Evolutionary conservation across 1,140 invertebrate species (phyloP), one percentile per base, ranked within the genome.

Genomic region (Aricia agestis): DNA sequence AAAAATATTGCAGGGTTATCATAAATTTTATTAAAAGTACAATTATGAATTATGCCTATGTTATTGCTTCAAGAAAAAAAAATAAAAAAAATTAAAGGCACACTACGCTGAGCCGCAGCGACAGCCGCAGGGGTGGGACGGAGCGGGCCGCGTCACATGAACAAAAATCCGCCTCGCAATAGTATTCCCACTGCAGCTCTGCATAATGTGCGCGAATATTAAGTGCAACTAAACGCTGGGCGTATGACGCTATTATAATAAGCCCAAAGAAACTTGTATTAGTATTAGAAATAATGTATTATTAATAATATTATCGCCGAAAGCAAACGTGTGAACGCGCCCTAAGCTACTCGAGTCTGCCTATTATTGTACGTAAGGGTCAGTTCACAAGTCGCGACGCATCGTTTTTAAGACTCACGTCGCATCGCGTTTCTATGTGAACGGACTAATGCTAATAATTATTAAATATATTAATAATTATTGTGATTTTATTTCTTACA

Each of bases 261-360:
- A 52, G 45, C 45, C 45, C 45, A 52, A 52, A 52, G 45, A 52
- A 52, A 52, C 45, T 13, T 9, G 36, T 7, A 7, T 13, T 52
- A 52, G 45, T 52, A 52, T 13, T 52, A 15, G 11, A 52, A 15
- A 52, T 52, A 52, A 52, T 52, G 13, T 52, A 45, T 45, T 45
- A 45, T 45, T 9, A 52, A 13, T 52, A 52, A 10, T 52, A 63
- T 63, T 63, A 18, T 19, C 11, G 5, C 18, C 3, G 18, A 11
- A 17, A 58, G 68, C 68, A 7, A 41, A 42, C 72, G 78, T 82
- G 78, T 78, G 76, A 61, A 69, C 70, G 63, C 59, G 73, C 71
- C 72, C 76, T 73, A 76, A 78, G 71, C 71, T 61, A 72, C 75
- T 57, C 63, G 73, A 78, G 63, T 82, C 76, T 82, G 77, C 76